Evolutionary conservation across 2,113 vertebrate genomes (phyloP).

Genomic region (Scopus umbretta): DNA sequence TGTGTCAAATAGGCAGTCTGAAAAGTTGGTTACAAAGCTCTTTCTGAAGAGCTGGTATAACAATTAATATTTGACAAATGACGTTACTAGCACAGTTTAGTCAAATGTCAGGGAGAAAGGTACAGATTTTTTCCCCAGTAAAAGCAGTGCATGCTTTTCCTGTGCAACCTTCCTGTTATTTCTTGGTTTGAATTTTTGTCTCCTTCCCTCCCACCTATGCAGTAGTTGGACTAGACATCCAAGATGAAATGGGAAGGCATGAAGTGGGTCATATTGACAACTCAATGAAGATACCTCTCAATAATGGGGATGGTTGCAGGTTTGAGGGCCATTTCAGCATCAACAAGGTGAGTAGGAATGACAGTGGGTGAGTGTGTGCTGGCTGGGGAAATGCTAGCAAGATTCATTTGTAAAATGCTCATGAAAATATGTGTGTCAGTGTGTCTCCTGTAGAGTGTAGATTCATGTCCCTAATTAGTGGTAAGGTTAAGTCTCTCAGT

Average conservation of each 20-base stretch:
- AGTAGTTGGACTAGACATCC: slow-evolving; percentile 98
- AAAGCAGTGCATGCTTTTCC: neutral
- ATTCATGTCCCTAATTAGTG: neutral
- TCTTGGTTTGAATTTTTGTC: neutral
- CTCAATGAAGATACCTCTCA: slow-evolving; percentile 93
- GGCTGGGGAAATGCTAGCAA: neutral
- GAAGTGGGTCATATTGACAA: slow-evolving; percentile 98
- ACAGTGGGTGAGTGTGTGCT: neutral
- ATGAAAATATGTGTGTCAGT: neutral
- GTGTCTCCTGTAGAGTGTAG: neutral
- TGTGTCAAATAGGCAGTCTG: neutral
- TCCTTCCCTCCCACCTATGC: neutral
- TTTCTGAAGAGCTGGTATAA: neutral
- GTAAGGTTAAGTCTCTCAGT: neutral
- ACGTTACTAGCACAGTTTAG: neutral
- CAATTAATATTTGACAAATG: neutral
- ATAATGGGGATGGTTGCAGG: slow-evolving; percentile 88
- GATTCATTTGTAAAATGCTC: neutral
- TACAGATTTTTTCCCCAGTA: neutral
- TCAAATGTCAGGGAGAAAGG: neutral
- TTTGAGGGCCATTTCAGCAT: slow-evolving; percentile 96
- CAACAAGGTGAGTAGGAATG: slow-evolving; percentile 84
- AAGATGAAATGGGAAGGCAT: slow-evolving; percentile 98
- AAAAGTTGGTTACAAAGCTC: neutral
- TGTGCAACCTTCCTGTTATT: neutral